phyloP scores from a whole-genome alignment of 2,797 vertebrate genomes.

The Characodon lateralis region DNA sequence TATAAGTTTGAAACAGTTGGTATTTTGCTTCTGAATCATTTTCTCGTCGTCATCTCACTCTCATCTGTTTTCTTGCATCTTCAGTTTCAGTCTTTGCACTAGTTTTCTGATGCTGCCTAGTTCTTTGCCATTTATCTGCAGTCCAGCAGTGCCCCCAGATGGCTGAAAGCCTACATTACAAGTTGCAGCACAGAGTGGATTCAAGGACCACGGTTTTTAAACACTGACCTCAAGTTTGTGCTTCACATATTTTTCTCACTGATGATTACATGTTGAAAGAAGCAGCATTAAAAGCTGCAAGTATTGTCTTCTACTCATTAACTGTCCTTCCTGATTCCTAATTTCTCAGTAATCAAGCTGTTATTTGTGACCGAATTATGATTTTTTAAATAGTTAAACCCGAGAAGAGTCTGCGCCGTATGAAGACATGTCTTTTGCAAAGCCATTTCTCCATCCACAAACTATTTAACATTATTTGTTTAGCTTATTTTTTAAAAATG shows the following conservation, averaged over 20 bases:
- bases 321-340: neutral
- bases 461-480: conserved; percentile 12
- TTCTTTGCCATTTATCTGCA: conserved; percentile 60
- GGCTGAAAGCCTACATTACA: conserved; percentile 73
- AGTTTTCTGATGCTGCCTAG: conserved; percentile 45
- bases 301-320: conserved; percentile 1
- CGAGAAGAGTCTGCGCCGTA: conserved; percentile 4
- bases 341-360: neutral
- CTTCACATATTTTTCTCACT: conserved; percentile 20
- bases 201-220: conserved; percentile 23
- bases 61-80: conserved; percentile 50
- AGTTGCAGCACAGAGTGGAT: conserved; percentile 18
- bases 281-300: conserved; percentile 16
- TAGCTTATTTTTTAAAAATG: conserved; percentile 35
- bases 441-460: neutral
- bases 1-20: conserved; percentile 54
- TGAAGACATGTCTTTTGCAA: neutral
- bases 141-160: conserved; percentile 79
- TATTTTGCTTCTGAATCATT: conserved; percentile 44
- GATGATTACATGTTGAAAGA: conserved; percentile 21
- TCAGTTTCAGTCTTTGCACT: conserved; percentile 47
- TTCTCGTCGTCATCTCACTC: conserved; percentile 49
- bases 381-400: conserved; percentile 9
- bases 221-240: conserved; percentile 45
- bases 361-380: neutral